Percentiles rank a stretch among this genome's conserved stretches.
Conservation (phyloP, 1,140 invertebrate species). For the Meloidogyne chitwoodi region DNA sequence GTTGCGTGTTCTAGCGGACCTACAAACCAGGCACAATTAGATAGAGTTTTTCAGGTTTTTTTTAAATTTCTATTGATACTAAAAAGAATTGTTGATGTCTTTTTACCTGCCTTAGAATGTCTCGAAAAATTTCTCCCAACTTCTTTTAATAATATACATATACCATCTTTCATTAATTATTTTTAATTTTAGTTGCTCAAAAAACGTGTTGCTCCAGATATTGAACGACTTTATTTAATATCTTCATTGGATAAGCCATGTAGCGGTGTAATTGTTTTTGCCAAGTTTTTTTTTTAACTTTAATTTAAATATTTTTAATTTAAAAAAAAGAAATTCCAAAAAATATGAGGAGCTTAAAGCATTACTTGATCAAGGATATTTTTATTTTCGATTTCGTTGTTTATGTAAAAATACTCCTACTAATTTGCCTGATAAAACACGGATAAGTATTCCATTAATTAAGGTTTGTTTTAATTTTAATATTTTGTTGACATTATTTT, state of each 20-base stretch:
- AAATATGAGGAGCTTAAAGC: conserved; percentile 21
- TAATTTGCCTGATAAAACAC: neutral
- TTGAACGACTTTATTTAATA: conserved; percentile 14
- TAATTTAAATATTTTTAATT: neutral
- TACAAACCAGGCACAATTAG: conserved; percentile 18
- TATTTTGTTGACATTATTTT: neutral
- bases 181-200: conserved; percentile 10
- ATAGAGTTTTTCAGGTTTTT: conserved; percentile 19
- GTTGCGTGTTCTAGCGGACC: neutral
- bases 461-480: neutral
- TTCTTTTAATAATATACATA: too few species aligned
- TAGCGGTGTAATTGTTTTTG: conserved; percentile 19
- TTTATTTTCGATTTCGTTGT: conserved; percentile 20
- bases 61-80: neutral
- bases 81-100: neutral
- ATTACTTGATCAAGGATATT: conserved; percentile 3
- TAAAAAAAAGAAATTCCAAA: neutral
- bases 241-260: conserved; percentile 26
- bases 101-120: too few species aligned
- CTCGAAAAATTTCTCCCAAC: too few species aligned
- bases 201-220: conserved; percentile 12
- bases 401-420: conserved; percentile 12
- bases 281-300: conserved; percentile 28
- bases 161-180: too few species aligned
- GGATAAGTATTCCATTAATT: conserved; percentile 23